These are phyloP conservation scores for Channallabes apus DNA, from an alignment of 2,797 vertebrate genomes.

Conservation along the genomic window DNA sequence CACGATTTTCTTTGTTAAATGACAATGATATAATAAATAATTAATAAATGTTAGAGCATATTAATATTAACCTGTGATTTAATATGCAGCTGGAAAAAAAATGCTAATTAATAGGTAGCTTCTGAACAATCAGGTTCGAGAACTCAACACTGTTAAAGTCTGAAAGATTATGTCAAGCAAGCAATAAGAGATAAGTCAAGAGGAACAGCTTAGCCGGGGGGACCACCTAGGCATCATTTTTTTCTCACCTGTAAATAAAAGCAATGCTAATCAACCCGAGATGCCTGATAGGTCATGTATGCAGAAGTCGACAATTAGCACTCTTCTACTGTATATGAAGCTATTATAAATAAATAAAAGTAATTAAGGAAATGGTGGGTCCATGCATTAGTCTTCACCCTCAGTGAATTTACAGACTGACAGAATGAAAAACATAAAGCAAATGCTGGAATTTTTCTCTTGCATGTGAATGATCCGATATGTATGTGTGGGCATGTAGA, in stretches of 20 bases:
- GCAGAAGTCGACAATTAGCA: background rate
- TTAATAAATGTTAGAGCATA: background rate
- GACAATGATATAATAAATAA: too few relatives aligned
- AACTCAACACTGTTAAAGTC: background rate
- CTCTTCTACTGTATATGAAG: background rate
- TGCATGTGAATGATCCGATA: conserved; percentile 21
- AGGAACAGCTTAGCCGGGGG: background rate
- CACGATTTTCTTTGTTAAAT: background rate
- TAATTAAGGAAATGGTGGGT: background rate
- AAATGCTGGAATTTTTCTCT: background rate
- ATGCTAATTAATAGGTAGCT: background rate
- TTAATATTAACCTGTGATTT: background rate
- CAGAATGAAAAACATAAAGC: background rate
- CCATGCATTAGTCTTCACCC: background rate
- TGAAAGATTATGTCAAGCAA: background rate
- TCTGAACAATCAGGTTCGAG: background rate
- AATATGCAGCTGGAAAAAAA: background rate
- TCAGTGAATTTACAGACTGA: conserved; percentile 41
- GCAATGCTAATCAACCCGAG: background rate
- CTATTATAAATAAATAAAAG: background rate
- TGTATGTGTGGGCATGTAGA: conserved; percentile 16
- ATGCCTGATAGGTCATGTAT: background rate
- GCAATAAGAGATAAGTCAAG: background rate
- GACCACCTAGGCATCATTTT: background rate
- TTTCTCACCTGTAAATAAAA: conserved; percentile 2